Percentiles rank a stretch among this genome's conserved stretches.
Evolutionary conservation across 2,888 invertebrate genomes (phyloP).

Genomic region (Copidosoma aretas): DNA sequence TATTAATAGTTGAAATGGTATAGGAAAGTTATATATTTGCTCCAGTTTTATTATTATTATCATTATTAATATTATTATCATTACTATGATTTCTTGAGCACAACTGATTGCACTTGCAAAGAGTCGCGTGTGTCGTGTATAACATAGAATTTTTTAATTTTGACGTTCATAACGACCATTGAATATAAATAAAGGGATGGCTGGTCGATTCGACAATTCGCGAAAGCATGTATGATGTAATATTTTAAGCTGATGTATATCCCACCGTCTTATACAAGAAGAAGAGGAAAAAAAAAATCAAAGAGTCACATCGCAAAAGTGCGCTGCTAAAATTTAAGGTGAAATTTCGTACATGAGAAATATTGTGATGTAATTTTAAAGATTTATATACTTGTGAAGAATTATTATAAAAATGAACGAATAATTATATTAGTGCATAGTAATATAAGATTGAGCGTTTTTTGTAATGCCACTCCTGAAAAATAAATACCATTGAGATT

Average conservation of each 20-base stretch:
- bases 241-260: conserved; percentile 33
- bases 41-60: conserved; percentile 29
- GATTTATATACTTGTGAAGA: conserved; percentile 34
- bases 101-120: conserved; percentile 33
- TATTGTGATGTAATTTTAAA: conserved; percentile 31
- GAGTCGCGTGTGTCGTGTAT: conserved; percentile 30
- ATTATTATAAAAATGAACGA: conserved; percentile 8
- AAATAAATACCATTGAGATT: conserved; percentile 36
- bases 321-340: conserved; percentile 21
- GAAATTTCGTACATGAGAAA: conserved; percentile 24
- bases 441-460: conserved; percentile 16
- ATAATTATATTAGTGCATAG: neutral
- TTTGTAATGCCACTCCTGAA: conserved; percentile 32
- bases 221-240: conserved; percentile 28
- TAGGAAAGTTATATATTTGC: conserved; percentile 39
- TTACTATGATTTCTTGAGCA: conserved; percentile 25
- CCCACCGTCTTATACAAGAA: conserved; percentile 37
- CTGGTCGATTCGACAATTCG: conserved; percentile 30
- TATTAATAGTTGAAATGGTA: conserved; percentile 27
- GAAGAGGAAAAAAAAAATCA: neutral
- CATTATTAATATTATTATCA: no score
- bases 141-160: conserved; percentile 39
- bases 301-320: conserved; percentile 34
- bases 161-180: conserved; percentile 34
- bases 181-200: conserved; percentile 34